Conservation (phyloP, 1,140 invertebrate species). For the Drosophila ambigua region DNA sequence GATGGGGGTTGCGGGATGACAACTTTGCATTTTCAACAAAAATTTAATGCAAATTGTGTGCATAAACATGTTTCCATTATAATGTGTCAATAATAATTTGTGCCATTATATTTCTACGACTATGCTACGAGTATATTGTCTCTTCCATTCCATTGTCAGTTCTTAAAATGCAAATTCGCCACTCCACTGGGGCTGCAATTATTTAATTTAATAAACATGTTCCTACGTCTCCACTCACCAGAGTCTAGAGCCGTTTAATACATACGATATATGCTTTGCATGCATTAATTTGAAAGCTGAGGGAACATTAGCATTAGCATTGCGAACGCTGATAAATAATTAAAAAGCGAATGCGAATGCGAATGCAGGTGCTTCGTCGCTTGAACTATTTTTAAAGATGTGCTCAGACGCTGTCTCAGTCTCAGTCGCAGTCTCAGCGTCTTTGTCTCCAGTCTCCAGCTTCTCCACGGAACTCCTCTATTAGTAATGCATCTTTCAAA, state of each 20-base stretch:
- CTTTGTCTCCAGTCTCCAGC: conserved; percentile 18
- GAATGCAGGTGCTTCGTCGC: conserved; percentile 46
- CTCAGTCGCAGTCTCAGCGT: conserved; percentile 2
- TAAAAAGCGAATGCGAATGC: conserved; percentile 42
- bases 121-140: conserved; percentile 23
- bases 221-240: conserved; percentile 13
- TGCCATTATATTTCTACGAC: conserved; percentile 25
- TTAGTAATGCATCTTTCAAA: conserved; percentile 69
- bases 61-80: conserved; percentile 79
- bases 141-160: conserved; percentile 58
- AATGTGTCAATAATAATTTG: conserved; percentile 79
- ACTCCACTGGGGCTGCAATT: conserved; percentile 56
- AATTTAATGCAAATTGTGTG: conserved; percentile 60
- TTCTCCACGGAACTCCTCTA: conserved; percentile 28
- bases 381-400: conserved; percentile 81
- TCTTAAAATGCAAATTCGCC: conserved; percentile 57
- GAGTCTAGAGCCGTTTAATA: conserved; percentile 12
- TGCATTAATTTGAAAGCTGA: conserved; percentile 60
- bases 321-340: conserved; percentile 49
- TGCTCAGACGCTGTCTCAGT: conserved; percentile 49
- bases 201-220: conserved; percentile 78
- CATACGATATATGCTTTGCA: conserved; percentile 47
- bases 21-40: conserved; percentile 43
- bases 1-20: conserved; percentile 13
- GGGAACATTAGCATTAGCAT: conserved; percentile 50